Evolutionary conservation across 1,140 invertebrate genomes (phyloP).

Genomic region (Archegozetes longisetosus): DNA sequence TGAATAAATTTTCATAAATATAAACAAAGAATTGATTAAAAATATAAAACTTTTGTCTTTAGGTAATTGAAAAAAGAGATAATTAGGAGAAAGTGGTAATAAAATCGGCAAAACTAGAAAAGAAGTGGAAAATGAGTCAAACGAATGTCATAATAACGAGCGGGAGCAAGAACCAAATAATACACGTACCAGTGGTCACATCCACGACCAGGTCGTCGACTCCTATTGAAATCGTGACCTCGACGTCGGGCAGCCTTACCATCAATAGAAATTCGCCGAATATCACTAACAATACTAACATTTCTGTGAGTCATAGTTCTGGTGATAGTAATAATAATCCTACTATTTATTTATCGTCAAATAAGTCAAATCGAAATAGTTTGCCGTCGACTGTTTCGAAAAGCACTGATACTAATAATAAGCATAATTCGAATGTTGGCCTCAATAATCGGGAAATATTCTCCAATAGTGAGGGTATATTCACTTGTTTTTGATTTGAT

Average conservation of each 20-base stretch:
- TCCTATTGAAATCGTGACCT: background rate
- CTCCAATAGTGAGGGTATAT: background rate
- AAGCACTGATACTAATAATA: background rate
- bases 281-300: background rate
- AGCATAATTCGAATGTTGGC: background rate
- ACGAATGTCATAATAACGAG: background rate
- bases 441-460: background rate
- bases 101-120: too few relatives aligned
- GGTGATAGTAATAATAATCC: background rate
- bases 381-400: background rate
- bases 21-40: too few relatives aligned
- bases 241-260: background rate
- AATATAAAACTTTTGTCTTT: too few relatives aligned
- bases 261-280: background rate
- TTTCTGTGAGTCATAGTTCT: background rate
- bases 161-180: background rate
- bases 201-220: background rate
- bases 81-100: too few relatives aligned
- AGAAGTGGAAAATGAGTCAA: background rate
- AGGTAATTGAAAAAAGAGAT: too few relatives aligned
- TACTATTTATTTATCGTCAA: background rate
- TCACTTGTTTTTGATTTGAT: too few relatives aligned
- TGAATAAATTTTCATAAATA: background rate
- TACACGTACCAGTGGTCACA: background rate
- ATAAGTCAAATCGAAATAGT: too few relatives aligned